These are phyloP conservation scores for Anorthoa munda DNA, from an alignment of 2,888 invertebrate species.

Conservation along the genomic window DNA sequence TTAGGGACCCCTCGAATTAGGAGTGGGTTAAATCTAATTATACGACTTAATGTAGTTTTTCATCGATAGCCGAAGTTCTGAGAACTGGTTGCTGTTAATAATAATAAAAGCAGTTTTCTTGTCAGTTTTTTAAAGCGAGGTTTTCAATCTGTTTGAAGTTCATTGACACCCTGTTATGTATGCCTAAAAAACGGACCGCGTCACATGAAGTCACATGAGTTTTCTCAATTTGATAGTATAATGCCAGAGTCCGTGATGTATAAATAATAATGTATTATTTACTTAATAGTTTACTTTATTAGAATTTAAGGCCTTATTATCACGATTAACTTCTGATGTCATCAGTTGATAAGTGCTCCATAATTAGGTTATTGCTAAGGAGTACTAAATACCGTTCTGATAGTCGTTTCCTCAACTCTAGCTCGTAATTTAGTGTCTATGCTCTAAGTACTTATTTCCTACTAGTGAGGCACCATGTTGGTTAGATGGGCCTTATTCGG, in stretches of 20 bases:
- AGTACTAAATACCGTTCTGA: slow-evolving; percentile 34
- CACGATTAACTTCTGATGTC: slow-evolving; percentile 48
- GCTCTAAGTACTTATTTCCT: slow-evolving; percentile 33
- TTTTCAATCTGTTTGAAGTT: slow-evolving; percentile 70
- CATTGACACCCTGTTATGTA: slow-evolving; percentile 75
- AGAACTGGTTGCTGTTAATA: slow-evolving; percentile 38
- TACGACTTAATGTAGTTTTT: slow-evolving; percentile 53
- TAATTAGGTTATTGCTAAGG: slow-evolving; percentile 42
- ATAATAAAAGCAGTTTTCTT: slow-evolving; percentile 43
- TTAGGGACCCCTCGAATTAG: slow-evolving; percentile 67
- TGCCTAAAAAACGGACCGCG: slow-evolving; percentile 68
- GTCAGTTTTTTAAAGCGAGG: slow-evolving; percentile 56
- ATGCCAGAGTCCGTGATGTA: slow-evolving; percentile 63
- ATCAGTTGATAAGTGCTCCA: slow-evolving; percentile 40
- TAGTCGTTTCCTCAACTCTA: slow-evolving; percentile 44
- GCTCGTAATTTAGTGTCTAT: slow-evolving; percentile 42
- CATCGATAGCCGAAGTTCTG: slow-evolving; percentile 43
- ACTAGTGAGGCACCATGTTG: slow-evolving; percentile 9
- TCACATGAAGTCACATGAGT: slow-evolving; percentile 73
- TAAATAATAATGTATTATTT: slow-evolving; percentile 32
- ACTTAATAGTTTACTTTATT: slow-evolving; percentile 44
- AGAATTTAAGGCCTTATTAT: slow-evolving; percentile 35
- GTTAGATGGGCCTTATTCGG: background rate
- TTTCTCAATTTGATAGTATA: slow-evolving; percentile 79
- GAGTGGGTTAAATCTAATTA: slow-evolving; percentile 62